Evolutionary conservation across 2,113 vertebrate species (phyloP).

Genomic region (Chauna torquata): DNA sequence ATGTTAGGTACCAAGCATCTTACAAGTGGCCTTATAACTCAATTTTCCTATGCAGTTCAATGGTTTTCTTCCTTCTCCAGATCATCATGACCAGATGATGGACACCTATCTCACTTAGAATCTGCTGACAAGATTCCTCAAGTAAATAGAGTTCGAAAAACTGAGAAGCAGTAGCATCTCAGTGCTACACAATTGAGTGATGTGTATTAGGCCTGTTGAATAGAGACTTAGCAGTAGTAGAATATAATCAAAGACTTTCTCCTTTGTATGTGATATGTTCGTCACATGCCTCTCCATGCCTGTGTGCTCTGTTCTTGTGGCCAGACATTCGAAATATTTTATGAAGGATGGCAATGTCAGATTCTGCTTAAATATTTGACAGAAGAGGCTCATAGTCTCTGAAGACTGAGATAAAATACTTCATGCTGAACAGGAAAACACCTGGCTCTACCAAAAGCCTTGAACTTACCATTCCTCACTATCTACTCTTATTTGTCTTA

Average conservation of each 20-base stretch:
- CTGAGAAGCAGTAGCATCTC: neutral
- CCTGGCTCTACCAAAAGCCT: neutral
- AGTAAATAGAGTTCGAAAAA: neutral
- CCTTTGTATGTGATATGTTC: accelerated
- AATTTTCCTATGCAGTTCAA: neutral
- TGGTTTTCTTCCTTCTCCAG: neutral
- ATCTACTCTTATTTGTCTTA: neutral
- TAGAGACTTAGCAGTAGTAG: neutral
- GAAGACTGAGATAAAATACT: neutral
- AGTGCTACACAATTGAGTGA: neutral
- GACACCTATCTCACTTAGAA: neutral
- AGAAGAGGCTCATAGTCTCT: neutral
- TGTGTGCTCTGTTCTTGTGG: neutral
- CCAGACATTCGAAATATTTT: neutral
- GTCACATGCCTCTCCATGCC: accelerated
- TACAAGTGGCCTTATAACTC: neutral
- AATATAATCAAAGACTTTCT: neutral
- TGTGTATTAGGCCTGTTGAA: neutral
- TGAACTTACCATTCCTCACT: neutral
- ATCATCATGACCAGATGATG: neutral
- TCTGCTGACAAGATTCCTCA: neutral
- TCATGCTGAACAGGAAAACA: neutral
- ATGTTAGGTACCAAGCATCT: neutral
- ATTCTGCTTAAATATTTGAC: neutral
- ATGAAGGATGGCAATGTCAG: neutral